These are phyloP conservation scores for Pseudococcus viburni DNA, from an alignment of 2,888 invertebrate species.

Conservation along the genomic window DNA sequence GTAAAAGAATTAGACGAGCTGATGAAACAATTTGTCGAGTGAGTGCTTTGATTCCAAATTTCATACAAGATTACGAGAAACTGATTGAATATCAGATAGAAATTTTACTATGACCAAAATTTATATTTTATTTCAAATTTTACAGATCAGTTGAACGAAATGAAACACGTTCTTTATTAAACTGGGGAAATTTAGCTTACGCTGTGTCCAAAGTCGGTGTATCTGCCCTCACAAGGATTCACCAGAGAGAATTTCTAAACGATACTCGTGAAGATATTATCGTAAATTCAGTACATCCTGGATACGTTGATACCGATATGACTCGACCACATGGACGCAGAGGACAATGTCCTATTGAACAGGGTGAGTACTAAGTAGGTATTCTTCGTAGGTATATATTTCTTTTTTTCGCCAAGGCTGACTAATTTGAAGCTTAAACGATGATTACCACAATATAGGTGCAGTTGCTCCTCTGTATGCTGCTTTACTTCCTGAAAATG, in stretches of 20 bases:
- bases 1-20: slow-evolving; percentile 70
- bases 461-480: slow-evolving; percentile 73
- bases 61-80: not conserved
- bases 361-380: too few species aligned
- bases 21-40: slow-evolving; percentile 67
- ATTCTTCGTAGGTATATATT: too few species aligned
- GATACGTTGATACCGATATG: slow-evolving; percentile 86
- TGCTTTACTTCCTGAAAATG: slow-evolving; percentile 74
- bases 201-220: slow-evolving; percentile 82
- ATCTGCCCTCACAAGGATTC: slow-evolving; percentile 78
- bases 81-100: too few species aligned
- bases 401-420: too few species aligned
- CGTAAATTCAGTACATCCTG: slow-evolving; percentile 83
- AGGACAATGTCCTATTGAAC: slow-evolving; percentile 76
- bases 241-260: slow-evolving; percentile 77
- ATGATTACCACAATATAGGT: not conserved
- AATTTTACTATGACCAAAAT: too few species aligned
- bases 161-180: slow-evolving; percentile 69
- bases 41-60: not conserved
- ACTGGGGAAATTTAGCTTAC: slow-evolving; percentile 80
- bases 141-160: slow-evolving; percentile 71
- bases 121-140: not conserved
- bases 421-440: not conserved
- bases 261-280: slow-evolving; percentile 76
- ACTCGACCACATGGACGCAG: slow-evolving; percentile 74